These are phyloP conservation scores for Sycophaga agraensis DNA, from an alignment of 1,140 invertebrate species.

Conservation along the genomic window DNA sequence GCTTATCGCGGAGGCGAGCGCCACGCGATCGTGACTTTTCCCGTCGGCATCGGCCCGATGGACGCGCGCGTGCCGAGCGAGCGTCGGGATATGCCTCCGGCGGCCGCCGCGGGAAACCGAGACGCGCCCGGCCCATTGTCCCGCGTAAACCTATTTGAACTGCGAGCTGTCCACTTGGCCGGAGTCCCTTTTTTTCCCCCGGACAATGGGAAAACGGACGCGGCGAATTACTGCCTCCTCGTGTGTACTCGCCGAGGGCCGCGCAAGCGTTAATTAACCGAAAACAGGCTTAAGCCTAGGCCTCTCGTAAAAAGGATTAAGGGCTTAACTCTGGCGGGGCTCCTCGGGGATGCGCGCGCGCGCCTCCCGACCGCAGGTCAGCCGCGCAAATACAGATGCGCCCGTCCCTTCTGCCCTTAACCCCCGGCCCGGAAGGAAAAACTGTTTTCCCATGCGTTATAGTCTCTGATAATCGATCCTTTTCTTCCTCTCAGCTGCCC, in stretches of 20 bases:
- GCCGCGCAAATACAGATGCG: too few relatives aligned
- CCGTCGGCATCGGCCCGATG: neutral
- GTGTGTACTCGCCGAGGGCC: too few relatives aligned
- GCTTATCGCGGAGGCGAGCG: too few relatives aligned
- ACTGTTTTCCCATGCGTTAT: too few relatives aligned
- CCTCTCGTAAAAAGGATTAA: constrained; percentile 20
- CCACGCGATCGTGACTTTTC: neutral
- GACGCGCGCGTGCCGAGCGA: neutral
- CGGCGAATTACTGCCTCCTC: too few relatives aligned
- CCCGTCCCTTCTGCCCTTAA: too few relatives aligned
- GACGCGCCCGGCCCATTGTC: neutral
- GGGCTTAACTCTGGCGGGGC: constrained; percentile 9
- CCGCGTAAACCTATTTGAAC: constrained; percentile 20
- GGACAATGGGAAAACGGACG: constrained; percentile 10
- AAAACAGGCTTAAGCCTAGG: constrained; percentile 12
- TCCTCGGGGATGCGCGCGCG: too few relatives aligned
- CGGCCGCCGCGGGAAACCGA: neutral
- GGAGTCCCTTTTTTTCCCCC: neutral
- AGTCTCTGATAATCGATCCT: too few relatives aligned
- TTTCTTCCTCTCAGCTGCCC: too few relatives aligned
- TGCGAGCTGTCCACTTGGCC: constrained; percentile 3
- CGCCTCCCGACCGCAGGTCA: too few relatives aligned
- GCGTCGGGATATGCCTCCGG: neutral
- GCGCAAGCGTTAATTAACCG: constrained; percentile 24
- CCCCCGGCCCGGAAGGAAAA: too few relatives aligned